Evolutionary conservation across 2,113 vertebrate species (phyloP).

Genomic region (Ramphastos sulfuratus): DNA sequence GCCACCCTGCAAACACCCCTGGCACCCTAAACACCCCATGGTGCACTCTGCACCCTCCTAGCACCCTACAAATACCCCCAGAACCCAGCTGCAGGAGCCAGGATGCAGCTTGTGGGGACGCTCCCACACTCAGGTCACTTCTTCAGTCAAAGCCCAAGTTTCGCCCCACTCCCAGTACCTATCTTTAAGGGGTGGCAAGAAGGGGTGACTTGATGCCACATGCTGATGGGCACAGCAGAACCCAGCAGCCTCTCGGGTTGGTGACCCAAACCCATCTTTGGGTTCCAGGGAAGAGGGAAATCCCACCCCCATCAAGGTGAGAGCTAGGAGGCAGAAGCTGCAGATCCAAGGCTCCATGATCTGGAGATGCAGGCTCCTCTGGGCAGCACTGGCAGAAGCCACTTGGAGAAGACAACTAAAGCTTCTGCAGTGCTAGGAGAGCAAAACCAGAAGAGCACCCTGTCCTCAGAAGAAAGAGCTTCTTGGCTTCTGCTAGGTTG

Average conservation of each 20-base stretch:
- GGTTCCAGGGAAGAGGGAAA: neutral
- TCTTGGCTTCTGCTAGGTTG: neutral
- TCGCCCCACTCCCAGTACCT: fast-evolving
- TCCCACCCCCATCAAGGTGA: neutral
- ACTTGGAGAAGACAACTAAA: neutral
- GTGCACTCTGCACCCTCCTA: neutral
- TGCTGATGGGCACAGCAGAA: fast-evolving
- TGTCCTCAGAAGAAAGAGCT: neutral
- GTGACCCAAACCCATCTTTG: no score
- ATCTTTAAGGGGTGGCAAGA: neutral
- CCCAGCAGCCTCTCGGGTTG: no score
- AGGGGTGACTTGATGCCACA: neutral
- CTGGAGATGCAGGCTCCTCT: neutral
- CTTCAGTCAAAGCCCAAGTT: neutral
- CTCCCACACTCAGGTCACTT: fast-evolving
- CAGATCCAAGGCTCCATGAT: neutral
- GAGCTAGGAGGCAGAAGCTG: neutral
- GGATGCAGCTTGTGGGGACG: neutral
- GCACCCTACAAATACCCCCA: neutral
- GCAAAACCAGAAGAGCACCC: neutral
- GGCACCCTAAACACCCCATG: no score
- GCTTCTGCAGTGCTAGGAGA: neutral
- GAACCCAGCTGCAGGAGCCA: neutral
- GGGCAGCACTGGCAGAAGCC: neutral
- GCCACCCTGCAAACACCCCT: neutral